A percentile compares a stretch with the other conserved stretches of the same genome.
Conservation (phyloP, 2,113 vertebrate genomes). For the Callaeas wilsoni region DNA sequence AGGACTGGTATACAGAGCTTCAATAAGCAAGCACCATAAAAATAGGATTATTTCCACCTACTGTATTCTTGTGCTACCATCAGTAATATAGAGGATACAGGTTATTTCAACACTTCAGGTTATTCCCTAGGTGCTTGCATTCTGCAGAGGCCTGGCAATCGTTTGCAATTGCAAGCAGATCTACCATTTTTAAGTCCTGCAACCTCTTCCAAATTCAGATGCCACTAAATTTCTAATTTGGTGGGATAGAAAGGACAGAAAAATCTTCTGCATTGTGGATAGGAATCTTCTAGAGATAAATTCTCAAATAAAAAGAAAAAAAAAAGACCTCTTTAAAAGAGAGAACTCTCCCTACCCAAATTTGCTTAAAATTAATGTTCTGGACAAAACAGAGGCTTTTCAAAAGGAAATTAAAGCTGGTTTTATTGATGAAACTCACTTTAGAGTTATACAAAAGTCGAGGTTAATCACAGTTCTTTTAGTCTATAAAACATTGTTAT, state of each 20-base stretch:
- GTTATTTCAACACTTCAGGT: neutral
- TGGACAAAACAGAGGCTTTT: neutral
- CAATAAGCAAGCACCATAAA: neutral
- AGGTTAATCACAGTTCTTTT: neutral
- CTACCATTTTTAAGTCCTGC: neutral
- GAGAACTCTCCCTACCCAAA: rapidly evolving
- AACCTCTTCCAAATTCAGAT: neutral
- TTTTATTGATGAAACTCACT: neutral
- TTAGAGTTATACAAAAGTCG: neutral
- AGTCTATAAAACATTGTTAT: neutral
- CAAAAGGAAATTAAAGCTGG: neutral
- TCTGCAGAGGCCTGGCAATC: neutral
- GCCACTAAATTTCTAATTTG: neutral
- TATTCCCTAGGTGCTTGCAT: neutral
- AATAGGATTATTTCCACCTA: neutral
- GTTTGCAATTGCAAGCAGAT: neutral
- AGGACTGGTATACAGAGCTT: neutral
- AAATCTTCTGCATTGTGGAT: neutral
- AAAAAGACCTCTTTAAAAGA: neutral
- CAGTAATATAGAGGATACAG: neutral
- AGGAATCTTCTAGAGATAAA: neutral
- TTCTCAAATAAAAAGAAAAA: neutral
- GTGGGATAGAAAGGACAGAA: rapidly evolving
- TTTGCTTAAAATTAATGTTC: neutral
- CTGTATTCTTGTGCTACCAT: neutral